Base-by-base conservation (phyloP, 2,113 vertebrate genomes). In the Eudorcas thomsonii region DNA sequence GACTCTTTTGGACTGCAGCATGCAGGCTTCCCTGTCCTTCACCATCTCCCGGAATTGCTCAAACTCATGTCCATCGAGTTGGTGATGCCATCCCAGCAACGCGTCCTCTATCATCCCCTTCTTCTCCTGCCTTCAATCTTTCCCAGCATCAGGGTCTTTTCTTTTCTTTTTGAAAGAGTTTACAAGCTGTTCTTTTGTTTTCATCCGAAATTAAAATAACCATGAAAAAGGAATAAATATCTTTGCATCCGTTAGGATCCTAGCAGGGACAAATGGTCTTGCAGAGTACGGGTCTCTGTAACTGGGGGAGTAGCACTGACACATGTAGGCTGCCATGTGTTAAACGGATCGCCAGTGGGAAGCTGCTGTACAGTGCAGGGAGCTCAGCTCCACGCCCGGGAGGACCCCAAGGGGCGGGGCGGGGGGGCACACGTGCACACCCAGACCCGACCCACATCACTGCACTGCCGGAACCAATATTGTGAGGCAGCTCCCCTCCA, bases 161-260 rank as follows among this genome's bases (percentile, higher is more conserved):
- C 30, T n/a, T 71, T 67, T 36, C 25, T 67, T 71, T 71, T 39
- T 23, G 23, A 67, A 81, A 50, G 9, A 85, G 30, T 67, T 36
- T 91, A 59, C 78, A 33, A 71, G 11, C 30, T 54, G 0, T 67
- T 54, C 2, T 84, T 83, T 60, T 81, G 36, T 86, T 97, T 94
- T 52, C 19, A 62, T 80, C 25, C 55, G 88, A 95, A 88, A 94
- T 90, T 89, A 82, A 92, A 93, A 90, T 94, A 52, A 85, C 13
- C 25, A 39, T 57, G 43, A 33, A 39, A 81, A 95, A 64, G 60
- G 21, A 57, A 11, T 54, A 21, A 50, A 13, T 55, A 83, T 81
- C 48, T 33, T 78, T 55, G 10, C 78, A 71, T 60, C 50, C 25
- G 0, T 78, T 39, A 82, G 50, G 28, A 77, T 55, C 60, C 26